Evolutionary conservation across 2,888 invertebrate genomes (phyloP), one percentile per base, ranked within the genome.

Genomic region (Aromia moschata): DNA sequence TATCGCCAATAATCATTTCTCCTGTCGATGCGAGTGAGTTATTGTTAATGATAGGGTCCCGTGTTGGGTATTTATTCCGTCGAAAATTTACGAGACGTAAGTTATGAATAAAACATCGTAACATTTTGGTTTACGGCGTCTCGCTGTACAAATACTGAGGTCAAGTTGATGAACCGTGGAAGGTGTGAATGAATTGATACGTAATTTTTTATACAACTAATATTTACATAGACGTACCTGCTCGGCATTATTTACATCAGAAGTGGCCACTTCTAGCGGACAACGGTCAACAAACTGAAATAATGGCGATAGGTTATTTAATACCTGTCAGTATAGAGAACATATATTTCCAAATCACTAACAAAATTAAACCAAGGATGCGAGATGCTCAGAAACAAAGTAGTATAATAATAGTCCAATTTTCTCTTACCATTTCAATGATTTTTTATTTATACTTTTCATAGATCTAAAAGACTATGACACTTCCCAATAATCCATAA

Each of bases 51-150:
- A 55, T 55, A 55, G 55, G 55, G 45, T 38, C 31, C 47, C 44
- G 14, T 16, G 33, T 36, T 54, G 54, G 18, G 7, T 41, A 55
- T 56, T 52, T 54, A 58, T 62, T 38, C 47, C 53, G 41, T 31
- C 54, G 40, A 59, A 56, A 63, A 63, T 63, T 59, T 57, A 63
- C 51, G 58, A 53, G 43, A 52, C 57, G 25, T 40, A 47, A 56
- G 43, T 55, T 36, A 58, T 60, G 49, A 44, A 56, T 62, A 56
- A 59, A 56, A 49, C 53, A 59, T 59, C 52, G 54, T 20, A 53
- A 43, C 36, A 43, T 41, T 41, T 41, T 53, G 53, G 30, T 53
- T 52, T 52, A 52, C 40, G 30, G 11, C 40, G 38, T 40, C 15
- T 31, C 31, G 31, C 20, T 41, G 25, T 40, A 52, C 40, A 52